Conservation (phyloP, 2,797 vertebrate species). For the Gymnoscopelus braueri region DNA sequence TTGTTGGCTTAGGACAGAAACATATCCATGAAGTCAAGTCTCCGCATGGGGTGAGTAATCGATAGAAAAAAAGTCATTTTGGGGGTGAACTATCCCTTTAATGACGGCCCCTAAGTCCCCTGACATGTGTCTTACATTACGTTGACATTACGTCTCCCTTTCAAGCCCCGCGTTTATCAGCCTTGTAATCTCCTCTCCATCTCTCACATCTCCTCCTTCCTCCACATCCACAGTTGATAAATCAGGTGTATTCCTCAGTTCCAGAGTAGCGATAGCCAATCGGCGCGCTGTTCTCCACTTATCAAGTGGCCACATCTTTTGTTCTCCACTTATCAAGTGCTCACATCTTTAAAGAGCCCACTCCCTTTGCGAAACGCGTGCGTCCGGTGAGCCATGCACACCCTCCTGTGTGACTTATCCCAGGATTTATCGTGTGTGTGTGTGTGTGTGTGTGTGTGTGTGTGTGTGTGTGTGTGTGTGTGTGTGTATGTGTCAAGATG, state of each 20-base stretch:
- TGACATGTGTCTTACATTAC: constrained; percentile 16
- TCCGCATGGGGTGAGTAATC: too few relatives aligned
- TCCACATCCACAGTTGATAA: constrained; percentile 26
- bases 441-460: not conserved
- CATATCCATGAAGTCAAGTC: too few relatives aligned
- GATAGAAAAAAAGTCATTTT: too few relatives aligned
- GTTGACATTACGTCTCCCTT: not conserved
- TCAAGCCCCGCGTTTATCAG: not conserved
- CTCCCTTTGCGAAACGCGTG: constrained; percentile 27
- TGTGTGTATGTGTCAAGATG: constrained; percentile 16
- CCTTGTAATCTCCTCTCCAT: constrained; percentile 40
- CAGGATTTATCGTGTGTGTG: constrained; percentile 16
- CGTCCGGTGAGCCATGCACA: constrained; percentile 14
- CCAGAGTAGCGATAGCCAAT: constrained; percentile 49
- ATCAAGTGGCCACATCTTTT: constrained; percentile 48
- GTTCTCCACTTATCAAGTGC: constrained; percentile 46
- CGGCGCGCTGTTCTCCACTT: constrained; percentile 46
- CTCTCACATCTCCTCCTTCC: constrained; percentile 30
- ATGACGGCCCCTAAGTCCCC: constrained; percentile 31
- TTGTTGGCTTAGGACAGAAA: too few relatives aligned
- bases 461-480: constrained; percentile 10
- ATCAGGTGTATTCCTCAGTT: constrained; percentile 33
- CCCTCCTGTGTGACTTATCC: constrained; percentile 49
- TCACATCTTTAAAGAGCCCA: constrained; percentile 44
- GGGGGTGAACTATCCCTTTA: too few relatives aligned